A percentile compares a stretch with the other conserved stretches of the same genome.
Conservation (phyloP, 2,797 vertebrate genomes). For the Carduelis carduelis region DNA sequence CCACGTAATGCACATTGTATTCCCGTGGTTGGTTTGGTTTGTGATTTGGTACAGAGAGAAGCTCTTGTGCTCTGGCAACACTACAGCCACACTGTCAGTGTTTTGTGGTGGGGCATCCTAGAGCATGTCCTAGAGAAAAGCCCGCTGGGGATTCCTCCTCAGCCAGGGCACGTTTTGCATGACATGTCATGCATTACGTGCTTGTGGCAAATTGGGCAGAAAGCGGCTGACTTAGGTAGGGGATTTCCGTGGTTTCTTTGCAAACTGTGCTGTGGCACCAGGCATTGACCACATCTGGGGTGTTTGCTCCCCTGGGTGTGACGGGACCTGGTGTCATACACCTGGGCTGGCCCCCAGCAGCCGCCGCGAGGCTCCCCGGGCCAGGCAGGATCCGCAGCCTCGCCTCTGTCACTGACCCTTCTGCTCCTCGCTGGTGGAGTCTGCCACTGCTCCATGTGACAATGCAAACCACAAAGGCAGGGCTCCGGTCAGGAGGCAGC, state of each 20-base stretch:
- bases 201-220: neutral
- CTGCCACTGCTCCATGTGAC: neutral
- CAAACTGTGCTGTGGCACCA: neutral
- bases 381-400: accelerated
- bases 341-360: neutral
- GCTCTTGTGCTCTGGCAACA: neutral
- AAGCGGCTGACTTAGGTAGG: neutral
- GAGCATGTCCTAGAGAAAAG: neutral
- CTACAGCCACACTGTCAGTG: accelerated
- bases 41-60: neutral
- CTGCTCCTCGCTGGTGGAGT: neutral
- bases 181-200: neutral
- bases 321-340: accelerated
- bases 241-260: neutral
- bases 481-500: neutral
- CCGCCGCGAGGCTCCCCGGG: accelerated
- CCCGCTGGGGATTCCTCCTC: neutral
- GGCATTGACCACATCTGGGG: neutral
- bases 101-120: neutral
- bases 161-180: neutral
- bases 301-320: too few species aligned
- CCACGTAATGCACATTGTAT: neutral
- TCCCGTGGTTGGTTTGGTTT: neutral
- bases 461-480: neutral
- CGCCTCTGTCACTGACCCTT: neutral